Base-by-base conservation (phyloP, 2,113 vertebrate species). In the Bos taurus region DNA sequence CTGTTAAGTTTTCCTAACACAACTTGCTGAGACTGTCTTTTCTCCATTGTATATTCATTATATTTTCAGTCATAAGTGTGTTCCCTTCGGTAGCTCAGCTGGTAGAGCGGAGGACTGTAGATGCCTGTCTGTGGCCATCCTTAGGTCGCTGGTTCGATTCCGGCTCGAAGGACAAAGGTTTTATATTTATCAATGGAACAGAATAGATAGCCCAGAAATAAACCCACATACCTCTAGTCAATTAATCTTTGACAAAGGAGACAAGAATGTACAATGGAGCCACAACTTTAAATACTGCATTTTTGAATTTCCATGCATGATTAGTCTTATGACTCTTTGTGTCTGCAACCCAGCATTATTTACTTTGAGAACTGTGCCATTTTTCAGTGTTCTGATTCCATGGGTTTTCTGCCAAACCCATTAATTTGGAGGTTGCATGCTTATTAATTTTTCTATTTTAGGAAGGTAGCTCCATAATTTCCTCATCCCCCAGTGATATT, bases 71-170 rank as follows among this genome's bases (percentile, higher is more conserved):
- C 17, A 23, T 15, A 23, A 36, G 3, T 54, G 21, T 83, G 50
- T 54, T 54, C 86, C 98, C 98, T 99, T 99, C 98, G 98, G 99
- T 99, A 99, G 99, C 74, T 99, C 99, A 99, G 99, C 98, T 98
- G 99, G 99, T 99, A 99, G 99, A 99, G 99, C 98, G 98, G 99
- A 99, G 99, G 99, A 99, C 99, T 99, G 99, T 99, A 99, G 98
- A 88, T 0, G 30, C 33, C 30, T 54, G 33, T 82, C 80, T n/a
- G 50, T 54, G 50, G 80, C 50, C 33, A 83, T 83, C 50, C 80
- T 83, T 83, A 54, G 80, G 80, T 83, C 12, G 33, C 50, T 83
- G 80, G 80, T 83, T 83, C 17, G 80, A 83, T 36, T 83, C 50
- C 33, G 33, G 80, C 33, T 83, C 50, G 3, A 36, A 54, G 33